Evolutionary conservation across 2,888 invertebrate species (phyloP).

Genomic region (Luperina nickerlii): DNA sequence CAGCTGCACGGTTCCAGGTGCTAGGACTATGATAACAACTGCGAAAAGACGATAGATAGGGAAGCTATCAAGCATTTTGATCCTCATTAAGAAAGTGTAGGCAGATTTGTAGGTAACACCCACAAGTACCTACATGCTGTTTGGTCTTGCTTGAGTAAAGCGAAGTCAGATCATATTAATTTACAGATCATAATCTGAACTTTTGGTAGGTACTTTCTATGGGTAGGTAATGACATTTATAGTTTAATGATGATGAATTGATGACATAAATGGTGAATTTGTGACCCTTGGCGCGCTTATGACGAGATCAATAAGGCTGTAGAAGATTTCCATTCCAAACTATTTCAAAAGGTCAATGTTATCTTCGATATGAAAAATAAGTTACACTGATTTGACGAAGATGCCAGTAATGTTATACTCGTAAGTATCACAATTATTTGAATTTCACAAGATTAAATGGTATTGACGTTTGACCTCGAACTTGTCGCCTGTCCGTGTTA

Average conservation of each 20-base stretch:
- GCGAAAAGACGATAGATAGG: background rate
- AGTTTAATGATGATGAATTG: background rate
- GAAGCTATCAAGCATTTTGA: slow-evolving; percentile 15
- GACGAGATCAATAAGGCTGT: background rate
- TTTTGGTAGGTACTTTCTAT: background rate
- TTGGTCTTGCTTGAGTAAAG: background rate
- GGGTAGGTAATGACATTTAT: background rate
- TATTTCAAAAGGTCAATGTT: slow-evolving; percentile 46
- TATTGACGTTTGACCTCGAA: slow-evolving; percentile 79
- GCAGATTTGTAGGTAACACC: slow-evolving; percentile 4
- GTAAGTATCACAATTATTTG: slow-evolving; percentile 59
- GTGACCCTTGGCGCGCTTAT: background rate
- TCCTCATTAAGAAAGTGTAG: slow-evolving; percentile 11
- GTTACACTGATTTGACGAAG: slow-evolving; percentile 37
- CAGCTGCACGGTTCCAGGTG: background rate
- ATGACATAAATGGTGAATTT: slow-evolving; percentile 2
- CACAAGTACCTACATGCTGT: background rate
- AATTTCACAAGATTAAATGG: slow-evolving; percentile 66
- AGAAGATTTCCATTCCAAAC: slow-evolving; percentile 42
- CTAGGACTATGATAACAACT: background rate
- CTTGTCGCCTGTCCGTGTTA: slow-evolving; percentile 76
- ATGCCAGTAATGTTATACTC: slow-evolving; percentile 52
- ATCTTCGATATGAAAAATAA: slow-evolving; percentile 32
- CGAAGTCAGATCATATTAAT: background rate
- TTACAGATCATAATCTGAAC: background rate